Evolutionary conservation across 2,113 vertebrate genomes (phyloP).

Genomic region (Alaudala cheleensis): DNA sequence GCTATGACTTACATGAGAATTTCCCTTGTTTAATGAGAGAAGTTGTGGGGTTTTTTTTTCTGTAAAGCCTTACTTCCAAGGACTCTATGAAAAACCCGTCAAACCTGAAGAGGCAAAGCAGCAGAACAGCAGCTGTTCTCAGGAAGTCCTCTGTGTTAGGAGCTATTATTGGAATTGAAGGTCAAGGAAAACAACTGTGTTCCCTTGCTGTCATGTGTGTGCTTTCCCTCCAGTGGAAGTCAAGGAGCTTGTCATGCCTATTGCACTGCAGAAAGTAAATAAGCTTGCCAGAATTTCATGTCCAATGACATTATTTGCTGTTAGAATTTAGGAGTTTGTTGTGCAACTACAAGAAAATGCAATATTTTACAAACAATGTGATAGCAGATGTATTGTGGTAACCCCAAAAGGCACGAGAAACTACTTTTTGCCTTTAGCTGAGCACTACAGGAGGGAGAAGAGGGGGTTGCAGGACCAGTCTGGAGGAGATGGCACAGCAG

Average conservation of each 20-base stretch:
- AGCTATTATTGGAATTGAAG: conserved; percentile 5
- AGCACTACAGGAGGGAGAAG: background rate
- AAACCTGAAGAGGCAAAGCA: background rate
- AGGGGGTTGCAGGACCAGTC: background rate
- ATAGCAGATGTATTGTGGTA: background rate
- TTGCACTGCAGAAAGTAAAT: background rate
- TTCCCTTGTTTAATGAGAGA: background rate
- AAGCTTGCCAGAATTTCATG: background rate
- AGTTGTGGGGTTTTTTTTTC: background rate
- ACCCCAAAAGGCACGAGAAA: background rate
- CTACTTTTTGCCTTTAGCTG: background rate
- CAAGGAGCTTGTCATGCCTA: background rate
- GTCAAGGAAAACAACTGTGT: background rate
- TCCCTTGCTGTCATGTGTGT: background rate
- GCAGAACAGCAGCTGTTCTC: background rate
- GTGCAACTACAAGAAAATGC: background rate
- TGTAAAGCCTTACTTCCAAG: background rate
- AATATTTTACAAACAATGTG: fast-evolving
- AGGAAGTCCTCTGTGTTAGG: background rate
- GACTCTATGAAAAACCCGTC: background rate
- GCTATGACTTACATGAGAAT: background rate
- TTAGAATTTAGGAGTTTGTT: background rate
- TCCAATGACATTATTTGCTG: background rate
- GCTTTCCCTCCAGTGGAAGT: background rate
- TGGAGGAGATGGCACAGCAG: background rate